Percentiles rank a stretch among this genome's conserved stretches.
phyloP scores from a whole-genome alignment of 2,888 invertebrate genomes.

The Epinotia bilunana region DNA sequence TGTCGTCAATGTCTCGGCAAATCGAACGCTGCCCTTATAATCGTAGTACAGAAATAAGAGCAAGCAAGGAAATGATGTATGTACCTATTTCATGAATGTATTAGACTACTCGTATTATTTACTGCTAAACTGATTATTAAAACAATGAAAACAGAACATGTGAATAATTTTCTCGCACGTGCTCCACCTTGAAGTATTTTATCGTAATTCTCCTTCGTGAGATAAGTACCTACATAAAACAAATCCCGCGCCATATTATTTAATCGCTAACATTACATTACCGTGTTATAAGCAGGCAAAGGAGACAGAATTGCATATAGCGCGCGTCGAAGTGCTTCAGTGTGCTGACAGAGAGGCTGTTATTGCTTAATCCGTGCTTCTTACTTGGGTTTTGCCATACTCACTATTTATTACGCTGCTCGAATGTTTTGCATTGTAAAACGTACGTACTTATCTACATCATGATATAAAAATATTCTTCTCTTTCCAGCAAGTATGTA shows the following conservation, averaged over 20 bases:
- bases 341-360: too few species aligned
- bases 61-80: too few species aligned
- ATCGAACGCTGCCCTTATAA: too few species aligned
- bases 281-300: not conserved
- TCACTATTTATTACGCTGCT: not conserved
- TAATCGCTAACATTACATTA: conserved; percentile 8
- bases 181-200: conserved; percentile 6
- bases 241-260: conserved; percentile 5
- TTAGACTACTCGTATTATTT: too few species aligned
- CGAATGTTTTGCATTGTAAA: not conserved
- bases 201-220: conserved; percentile 11
- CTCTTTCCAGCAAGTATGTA: too few species aligned
- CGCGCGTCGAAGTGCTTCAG: too few species aligned
- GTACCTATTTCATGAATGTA: too few species aligned
- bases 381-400: too few species aligned
- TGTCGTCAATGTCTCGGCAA: too few species aligned
- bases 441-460: not conserved
- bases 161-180: not conserved
- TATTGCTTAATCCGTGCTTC: too few species aligned
- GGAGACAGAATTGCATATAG: too few species aligned
- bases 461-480: not conserved
- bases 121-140: not conserved
- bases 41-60: too few species aligned
- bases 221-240: conserved; percentile 7
- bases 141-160: conserved; percentile 6